Percentiles rank a stretch among this genome's conserved stretches.
These are phyloP conservation scores for Coenonympha arcania DNA, from an alignment of 2,888 invertebrate species.

Conservation along the genomic window DNA sequence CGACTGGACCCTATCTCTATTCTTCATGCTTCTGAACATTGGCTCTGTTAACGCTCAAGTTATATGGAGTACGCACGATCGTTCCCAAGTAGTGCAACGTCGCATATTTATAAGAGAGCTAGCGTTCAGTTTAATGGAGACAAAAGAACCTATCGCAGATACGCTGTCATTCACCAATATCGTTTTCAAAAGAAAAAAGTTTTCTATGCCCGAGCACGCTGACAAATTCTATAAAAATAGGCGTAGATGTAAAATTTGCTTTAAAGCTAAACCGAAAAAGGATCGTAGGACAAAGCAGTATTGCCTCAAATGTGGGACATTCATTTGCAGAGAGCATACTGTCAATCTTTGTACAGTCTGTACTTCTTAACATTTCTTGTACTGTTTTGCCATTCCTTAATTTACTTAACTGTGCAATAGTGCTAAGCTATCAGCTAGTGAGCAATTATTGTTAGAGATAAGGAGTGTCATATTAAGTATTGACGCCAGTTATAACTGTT, in stretches of 20 bases:
- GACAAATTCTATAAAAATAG: slow-evolving; percentile 36
- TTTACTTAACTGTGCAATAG: not conserved
- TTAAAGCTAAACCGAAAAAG: slow-evolving; percentile 43
- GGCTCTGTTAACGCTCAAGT: slow-evolving; percentile 65
- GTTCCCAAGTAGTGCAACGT: slow-evolving; percentile 38
- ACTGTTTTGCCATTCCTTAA: not conserved
- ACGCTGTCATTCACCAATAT: slow-evolving; percentile 22
- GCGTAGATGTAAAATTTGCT: slow-evolving; percentile 49
- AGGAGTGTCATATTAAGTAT: not conserved
- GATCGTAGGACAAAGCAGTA: slow-evolving; percentile 54
- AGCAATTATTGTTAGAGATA: not conserved
- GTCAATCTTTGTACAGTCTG: slow-evolving; percentile 50
- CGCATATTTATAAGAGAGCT: slow-evolving; percentile 55
- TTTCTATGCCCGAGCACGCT: slow-evolving; percentile 20
- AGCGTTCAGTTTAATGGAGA: slow-evolving; percentile 47
- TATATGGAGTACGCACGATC: slow-evolving; percentile 50
- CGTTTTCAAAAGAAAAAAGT: slow-evolving; percentile 29
- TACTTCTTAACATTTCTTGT: slow-evolving; percentile 13
- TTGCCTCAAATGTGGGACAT: slow-evolving; percentile 53
- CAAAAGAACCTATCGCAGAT: slow-evolving; percentile 26
- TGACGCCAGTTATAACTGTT: too few species aligned
- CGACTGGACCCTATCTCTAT: slow-evolving; percentile 60
- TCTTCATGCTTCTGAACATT: slow-evolving; percentile 60
- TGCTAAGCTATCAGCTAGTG: not conserved
- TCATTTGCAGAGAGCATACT: slow-evolving; percentile 60